Base-by-base conservation (phyloP, 2,113 vertebrate genomes). In the Mormoops blainvillei region DNA sequence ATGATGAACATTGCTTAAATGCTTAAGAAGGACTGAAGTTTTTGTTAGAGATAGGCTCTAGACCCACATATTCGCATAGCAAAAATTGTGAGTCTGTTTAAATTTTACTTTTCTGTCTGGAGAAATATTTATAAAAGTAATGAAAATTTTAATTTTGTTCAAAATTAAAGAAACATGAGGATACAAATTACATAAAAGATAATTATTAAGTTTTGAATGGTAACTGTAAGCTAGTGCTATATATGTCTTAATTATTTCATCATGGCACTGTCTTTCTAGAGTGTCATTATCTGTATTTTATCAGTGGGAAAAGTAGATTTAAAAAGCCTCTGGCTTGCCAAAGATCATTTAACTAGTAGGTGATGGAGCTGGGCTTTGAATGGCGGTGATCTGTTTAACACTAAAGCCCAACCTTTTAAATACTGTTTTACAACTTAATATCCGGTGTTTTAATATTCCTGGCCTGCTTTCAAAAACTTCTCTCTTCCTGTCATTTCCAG, bases 371-470 rank as follows among this genome's bases (percentile, higher is more conserved):
- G n/a, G 76, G 89, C 89, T 96, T 96, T 96, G 93, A 93, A 94
- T 68, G 80, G 41, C 73, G 80, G 41, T 94, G 24, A 31, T 94
- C 83, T 95, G 36, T 54, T 95, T 84, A 84, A 61, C 48, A 77
- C 70, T 41, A 61, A 63, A 87, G 16, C 50, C 56, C 63, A 89
- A 80, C n/a, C 73, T 97, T 97, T 97, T 93, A 91, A 97, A 68
- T 88, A 86, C 36, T 85, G 24, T 80, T 97, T 97, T 97, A 96
- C 74, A 97, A 91, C 78, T 95, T 95, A 95, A 87, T 95, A 94
- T 96, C 96, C 12, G 11, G 33, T 96, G 80, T 41, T 87, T 96
- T 93, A 90, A 71, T 97, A 89, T 97, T 97, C 91, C 54, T 97
- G 87, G 87, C 91, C 43, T 89, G 45, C 61, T 95, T 97, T 95